phyloP scores from a whole-genome alignment of 1,140 invertebrate genomes.

The Nilaparvata lugens region DNA sequence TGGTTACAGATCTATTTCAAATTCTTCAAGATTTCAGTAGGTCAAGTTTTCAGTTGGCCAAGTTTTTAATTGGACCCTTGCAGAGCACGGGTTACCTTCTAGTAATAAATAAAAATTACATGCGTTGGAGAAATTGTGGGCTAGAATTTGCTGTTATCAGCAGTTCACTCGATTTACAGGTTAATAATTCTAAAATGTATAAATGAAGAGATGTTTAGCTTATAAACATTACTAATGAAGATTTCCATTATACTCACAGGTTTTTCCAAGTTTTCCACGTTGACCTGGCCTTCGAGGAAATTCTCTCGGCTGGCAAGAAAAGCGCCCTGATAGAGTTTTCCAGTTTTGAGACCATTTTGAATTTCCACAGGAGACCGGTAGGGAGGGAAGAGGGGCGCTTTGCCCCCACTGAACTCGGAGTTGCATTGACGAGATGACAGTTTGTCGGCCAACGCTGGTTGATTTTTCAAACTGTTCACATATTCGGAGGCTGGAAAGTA shows the following conservation, averaged over 20 bases:
- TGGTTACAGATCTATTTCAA: too few species aligned
- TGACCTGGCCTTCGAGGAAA: constrained; percentile 88
- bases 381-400: constrained; percentile 68
- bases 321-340: constrained; percentile 70
- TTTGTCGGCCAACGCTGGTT: constrained; percentile 66
- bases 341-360: constrained; percentile 70
- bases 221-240: too few species aligned
- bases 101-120: too few species aligned
- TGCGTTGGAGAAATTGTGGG: too few species aligned
- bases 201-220: too few species aligned
- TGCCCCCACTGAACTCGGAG: constrained; percentile 37
- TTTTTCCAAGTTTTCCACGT: constrained; percentile 65
- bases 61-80: too few species aligned
- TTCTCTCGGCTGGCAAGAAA: constrained; percentile 83
- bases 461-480: constrained; percentile 53
- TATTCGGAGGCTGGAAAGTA: constrained; percentile 55
- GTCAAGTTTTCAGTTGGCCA: too few species aligned
- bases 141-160: too few species aligned
- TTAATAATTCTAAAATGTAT: too few species aligned
- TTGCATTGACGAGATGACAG: constrained; percentile 49
- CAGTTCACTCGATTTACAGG: too few species aligned
- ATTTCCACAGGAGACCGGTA: constrained; percentile 70
- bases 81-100: too few species aligned
- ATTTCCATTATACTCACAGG: constrained; percentile 54
- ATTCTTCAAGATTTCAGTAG: too few species aligned